These are phyloP conservation scores for Pogonocichla stellata DNA, from an alignment of 2,113 vertebrate genomes.

Conservation along the genomic window DNA sequence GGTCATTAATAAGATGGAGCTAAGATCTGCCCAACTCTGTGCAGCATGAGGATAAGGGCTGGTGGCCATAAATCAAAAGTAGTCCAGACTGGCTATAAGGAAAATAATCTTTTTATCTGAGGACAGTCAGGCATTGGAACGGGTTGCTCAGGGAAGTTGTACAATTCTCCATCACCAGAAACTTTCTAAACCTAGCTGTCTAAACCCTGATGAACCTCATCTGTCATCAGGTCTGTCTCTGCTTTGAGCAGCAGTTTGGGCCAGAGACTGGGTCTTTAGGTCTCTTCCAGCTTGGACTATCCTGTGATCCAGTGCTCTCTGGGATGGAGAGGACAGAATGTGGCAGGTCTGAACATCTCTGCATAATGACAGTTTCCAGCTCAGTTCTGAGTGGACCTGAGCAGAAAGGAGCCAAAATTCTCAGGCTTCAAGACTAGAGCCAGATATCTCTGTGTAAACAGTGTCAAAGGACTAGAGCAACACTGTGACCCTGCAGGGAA, in stretches of 20 bases:
- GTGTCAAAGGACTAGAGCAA: not conserved
- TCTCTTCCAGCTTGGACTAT: not conserved
- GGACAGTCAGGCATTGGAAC: not conserved
- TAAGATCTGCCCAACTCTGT: not conserved
- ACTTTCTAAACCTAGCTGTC: not conserved
- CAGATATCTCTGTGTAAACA: not conserved
- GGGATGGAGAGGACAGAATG: not conserved
- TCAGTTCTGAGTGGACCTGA: not conserved
- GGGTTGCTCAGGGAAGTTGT: not conserved
- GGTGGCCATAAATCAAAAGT: not conserved
- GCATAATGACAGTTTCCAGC: not conserved
- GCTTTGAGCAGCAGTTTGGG: not conserved
- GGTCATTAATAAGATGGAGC: not conserved
- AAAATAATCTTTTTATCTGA: not conserved
- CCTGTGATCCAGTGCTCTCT: not conserved
- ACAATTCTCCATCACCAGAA: not conserved
- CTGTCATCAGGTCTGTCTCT: not conserved
- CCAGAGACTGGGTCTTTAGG: not conserved
- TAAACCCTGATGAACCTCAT: not conserved
- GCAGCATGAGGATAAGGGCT: not conserved
- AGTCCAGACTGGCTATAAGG: not conserved
- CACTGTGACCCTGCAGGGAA: not conserved
- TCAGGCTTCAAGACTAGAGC: not conserved
- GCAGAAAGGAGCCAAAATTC: not conserved
- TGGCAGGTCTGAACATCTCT: not conserved